Evolutionary conservation across 1,140 invertebrate species (phyloP), one percentile per base, ranked within the genome.

Genomic region (Mylabris phalerata): DNA sequence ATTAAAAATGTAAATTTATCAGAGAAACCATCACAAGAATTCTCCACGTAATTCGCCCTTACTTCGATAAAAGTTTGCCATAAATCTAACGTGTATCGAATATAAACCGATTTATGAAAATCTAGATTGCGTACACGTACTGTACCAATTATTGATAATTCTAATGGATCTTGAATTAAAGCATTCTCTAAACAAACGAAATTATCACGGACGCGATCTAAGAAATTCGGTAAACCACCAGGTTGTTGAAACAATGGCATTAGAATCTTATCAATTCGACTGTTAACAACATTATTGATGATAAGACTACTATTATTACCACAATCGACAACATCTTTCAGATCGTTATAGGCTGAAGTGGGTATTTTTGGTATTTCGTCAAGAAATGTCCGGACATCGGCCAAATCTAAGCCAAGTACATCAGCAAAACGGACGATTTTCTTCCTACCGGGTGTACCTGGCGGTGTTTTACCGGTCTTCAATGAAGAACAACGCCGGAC

Each of bases 381-480:
- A 60, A 93, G 76, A 73, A 92, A 93, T 2, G 90, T 93, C 67
- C 92, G 82, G 0, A 97, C 88, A 67, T 92, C 90, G 9, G 92
- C 92, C 59, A 98, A 77, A 77, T 98, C 94, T 5, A 98, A 77
- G 0, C 95, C 95, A 32, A 98, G 76, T 1, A 91, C 92, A 70
- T 98, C 95, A 0, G 94, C 95, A 73, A 98, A 98, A 11, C 94
- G 81, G 1, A 97, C 94, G 39, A 95, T 95, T 75, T 97, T 98
- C 73, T 96, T 97, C 1, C 88, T 79, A 2, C 87, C 85, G 0
- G 91, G 90, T 7, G 90, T 93, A 2, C 89, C 89, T 0, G 93
- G 93, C 19, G 93, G 92, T 0, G 92, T 95, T 76, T 95, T 95
- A 0, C 90, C 88, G 0, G 87, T 88, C 77, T 93, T 95, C 10